These are phyloP conservation scores for Heterochromis multidens DNA, from an alignment of 2,113 vertebrate genomes.

Conservation along the genomic window DNA sequence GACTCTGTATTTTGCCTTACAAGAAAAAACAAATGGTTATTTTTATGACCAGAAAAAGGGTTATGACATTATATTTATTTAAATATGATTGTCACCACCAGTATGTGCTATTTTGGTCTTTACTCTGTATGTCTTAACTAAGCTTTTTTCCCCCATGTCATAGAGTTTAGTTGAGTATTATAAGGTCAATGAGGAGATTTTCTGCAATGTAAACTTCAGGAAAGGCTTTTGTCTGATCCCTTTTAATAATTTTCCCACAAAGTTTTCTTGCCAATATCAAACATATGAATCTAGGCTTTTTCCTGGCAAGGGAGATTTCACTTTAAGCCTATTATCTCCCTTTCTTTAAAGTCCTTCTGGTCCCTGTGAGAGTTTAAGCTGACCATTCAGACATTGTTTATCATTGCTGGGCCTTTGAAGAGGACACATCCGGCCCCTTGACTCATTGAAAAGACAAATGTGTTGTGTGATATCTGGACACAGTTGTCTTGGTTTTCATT, in stretches of 20 bases:
- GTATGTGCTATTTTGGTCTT: neutral
- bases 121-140: neutral
- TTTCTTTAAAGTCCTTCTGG: conserved; percentile 11
- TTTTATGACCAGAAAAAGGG: neutral
- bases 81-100: neutral
- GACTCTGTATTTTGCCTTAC: neutral
- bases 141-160: neutral
- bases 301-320: conserved; percentile 11
- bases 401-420: conserved; percentile 57
- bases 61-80: neutral
- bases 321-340: conserved; percentile 25
- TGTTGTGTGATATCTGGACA: conserved; percentile 22
- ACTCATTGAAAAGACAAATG: conserved; percentile 30
- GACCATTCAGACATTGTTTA: conserved; percentile 53
- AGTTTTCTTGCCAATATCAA: conserved; percentile 17
- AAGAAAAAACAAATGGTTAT: neutral
- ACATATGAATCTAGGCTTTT: conserved; percentile 26
- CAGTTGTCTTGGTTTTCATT: neutral
- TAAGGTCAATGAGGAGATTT: neutral
- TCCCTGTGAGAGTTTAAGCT: conserved; percentile 19
- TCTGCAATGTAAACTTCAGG: conserved; percentile 1
- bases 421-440: conserved; percentile 45
- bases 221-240: conserved; percentile 25
- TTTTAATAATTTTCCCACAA: conserved; percentile 41
- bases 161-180: neutral